phyloP scores from a whole-genome alignment of 2,113 vertebrate species.

The Numida meleagris region DNA sequence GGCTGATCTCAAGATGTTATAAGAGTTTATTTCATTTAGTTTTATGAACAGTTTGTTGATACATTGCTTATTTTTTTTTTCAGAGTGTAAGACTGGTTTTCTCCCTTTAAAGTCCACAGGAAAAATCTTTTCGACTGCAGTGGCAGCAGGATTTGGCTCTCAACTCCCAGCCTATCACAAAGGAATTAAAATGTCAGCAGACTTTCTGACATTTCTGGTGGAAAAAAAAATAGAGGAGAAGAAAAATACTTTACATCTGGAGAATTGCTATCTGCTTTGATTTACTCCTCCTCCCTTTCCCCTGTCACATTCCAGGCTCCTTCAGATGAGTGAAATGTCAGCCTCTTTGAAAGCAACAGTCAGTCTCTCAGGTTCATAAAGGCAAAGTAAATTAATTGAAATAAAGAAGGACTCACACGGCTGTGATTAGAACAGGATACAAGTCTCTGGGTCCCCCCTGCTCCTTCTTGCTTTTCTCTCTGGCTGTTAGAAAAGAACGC shows the following conservation, averaged over 20 bases:
- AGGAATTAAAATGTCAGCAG: constrained; percentile 82
- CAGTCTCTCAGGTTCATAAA: constrained; percentile 82
- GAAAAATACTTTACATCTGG: constrained; percentile 87
- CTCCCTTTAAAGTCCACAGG: background rate
- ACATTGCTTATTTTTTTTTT: background rate
- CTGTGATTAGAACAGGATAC: constrained; percentile 70
- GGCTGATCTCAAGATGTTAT: background rate
- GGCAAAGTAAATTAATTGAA: constrained; percentile 81
- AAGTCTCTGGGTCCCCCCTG: constrained; percentile 39
- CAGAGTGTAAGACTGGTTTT: background rate
- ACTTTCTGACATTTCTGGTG: constrained; percentile 77
- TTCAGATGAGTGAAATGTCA: constrained; percentile 84
- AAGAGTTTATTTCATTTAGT: background rate
- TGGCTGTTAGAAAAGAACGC: background rate
- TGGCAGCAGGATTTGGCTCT: constrained; percentile 29
- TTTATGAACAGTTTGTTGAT: background rate
- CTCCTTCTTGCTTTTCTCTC: constrained; percentile 52
- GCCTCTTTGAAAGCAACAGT: constrained; percentile 77
- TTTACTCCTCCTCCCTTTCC: constrained; percentile 87
- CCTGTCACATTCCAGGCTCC: constrained; percentile 85
- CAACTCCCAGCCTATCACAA: constrained; percentile 57
- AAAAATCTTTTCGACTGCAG: constrained; percentile 11
- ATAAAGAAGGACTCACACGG: constrained; percentile 69
- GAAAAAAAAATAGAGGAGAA: constrained; percentile 70
- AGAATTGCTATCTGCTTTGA: constrained; percentile 84